Conservation (phyloP, 2,797 vertebrate species). For the Neosalanx taihuensis region DNA sequence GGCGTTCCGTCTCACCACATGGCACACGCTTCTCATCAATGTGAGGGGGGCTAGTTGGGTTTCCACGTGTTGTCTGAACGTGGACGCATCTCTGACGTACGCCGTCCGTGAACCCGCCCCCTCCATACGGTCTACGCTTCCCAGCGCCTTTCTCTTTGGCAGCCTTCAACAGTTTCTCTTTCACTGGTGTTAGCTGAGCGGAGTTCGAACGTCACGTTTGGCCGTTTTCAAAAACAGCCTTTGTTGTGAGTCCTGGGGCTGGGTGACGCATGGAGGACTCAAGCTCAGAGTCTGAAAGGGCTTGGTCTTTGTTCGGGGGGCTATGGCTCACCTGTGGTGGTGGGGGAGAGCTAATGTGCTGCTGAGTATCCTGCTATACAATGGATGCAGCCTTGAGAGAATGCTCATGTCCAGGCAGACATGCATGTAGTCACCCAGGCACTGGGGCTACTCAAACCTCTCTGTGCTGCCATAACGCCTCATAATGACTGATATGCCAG, state of each 20-base stretch:
- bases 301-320: background rate
- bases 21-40: slow-evolving; percentile 47
- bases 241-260: background rate
- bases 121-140: background rate
- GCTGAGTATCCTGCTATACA: no score
- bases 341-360: no score
- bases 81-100: background rate
- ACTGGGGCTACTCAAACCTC: no score
- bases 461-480: no score
- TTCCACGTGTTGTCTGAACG: slow-evolving; percentile 25
- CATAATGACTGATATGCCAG: no score
- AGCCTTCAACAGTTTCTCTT: background rate
- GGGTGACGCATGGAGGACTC: background rate
- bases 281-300: background rate
- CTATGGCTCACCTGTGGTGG: background rate
- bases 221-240: no score
- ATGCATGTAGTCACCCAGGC: no score
- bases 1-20: slow-evolving; percentile 41
- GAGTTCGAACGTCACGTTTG: no score
- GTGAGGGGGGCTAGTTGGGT: slow-evolving; percentile 42
- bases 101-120: background rate
- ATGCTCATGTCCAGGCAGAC: no score
- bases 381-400: no score
- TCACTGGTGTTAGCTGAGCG: background rate
- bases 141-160: background rate